Evolutionary conservation across 2,113 vertebrate genomes (phyloP).

Genomic region (Saguinus midas): DNA sequence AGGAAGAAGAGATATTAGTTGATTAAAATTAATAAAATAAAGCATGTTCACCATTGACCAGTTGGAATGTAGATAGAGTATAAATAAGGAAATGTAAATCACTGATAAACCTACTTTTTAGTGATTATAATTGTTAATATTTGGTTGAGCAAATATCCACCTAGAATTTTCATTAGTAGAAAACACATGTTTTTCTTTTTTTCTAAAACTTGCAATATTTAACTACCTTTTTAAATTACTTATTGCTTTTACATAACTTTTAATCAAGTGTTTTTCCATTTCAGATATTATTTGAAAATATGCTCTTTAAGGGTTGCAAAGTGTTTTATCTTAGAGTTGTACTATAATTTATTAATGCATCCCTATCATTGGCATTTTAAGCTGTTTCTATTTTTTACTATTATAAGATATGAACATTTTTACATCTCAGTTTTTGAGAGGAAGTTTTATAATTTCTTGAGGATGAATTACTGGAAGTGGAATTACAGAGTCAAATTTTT

Average conservation of each 20-base stretch:
- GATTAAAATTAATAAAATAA: background rate
- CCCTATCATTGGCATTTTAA: background rate
- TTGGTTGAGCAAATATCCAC: background rate
- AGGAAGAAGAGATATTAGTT: background rate
- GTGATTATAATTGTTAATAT: background rate
- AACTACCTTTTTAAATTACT: background rate
- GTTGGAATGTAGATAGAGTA: background rate
- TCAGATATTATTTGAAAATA: conserved; percentile 33
- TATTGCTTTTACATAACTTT: conserved; percentile 19
- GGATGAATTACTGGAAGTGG: background rate
- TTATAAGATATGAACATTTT: background rate
- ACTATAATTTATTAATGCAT: background rate
- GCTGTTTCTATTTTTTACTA: background rate
- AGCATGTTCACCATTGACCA: background rate
- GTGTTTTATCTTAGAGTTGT: background rate
- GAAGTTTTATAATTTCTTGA: conserved; percentile 3
- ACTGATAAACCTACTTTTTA: background rate
- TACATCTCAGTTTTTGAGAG: background rate
- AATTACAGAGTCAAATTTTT: background rate
- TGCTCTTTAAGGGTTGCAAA: background rate
- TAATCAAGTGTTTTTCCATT: background rate
- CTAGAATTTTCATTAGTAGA: background rate
- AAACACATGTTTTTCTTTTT: background rate
- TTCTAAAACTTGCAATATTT: background rate
- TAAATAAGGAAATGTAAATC: background rate